Percentiles rank a stretch among this genome's conserved stretches.
Evolutionary conservation across 2,888 invertebrate species (phyloP).

Genomic region (Silvanus unidentatus): DNA sequence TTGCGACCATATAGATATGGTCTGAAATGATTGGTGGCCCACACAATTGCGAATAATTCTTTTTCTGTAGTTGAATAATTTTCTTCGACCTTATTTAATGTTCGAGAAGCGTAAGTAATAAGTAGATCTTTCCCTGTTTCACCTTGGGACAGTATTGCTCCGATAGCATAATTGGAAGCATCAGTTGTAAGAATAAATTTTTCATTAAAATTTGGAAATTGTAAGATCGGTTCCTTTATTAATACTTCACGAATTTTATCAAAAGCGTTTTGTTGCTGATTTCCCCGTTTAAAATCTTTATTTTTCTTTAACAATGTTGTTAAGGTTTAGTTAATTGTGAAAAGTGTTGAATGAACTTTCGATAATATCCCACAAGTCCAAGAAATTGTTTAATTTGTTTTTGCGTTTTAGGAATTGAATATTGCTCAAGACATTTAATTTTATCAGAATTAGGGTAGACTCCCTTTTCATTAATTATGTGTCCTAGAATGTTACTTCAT

Average conservation of each 20-base stretch:
- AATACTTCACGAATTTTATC: conserved; percentile 11
- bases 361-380: conserved; percentile 18
- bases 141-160: conserved; percentile 28
- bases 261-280: conserved; percentile 6
- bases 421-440: conserved; percentile 10
- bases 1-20: too few relatives aligned
- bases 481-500: conserved; percentile 38
- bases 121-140: conserved; percentile 25
- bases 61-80: conserved; percentile 34
- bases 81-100: conserved; percentile 26
- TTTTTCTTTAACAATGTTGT: conserved; percentile 25
- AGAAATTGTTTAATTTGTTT: conserved; percentile 23
- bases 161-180: conserved; percentile 29
- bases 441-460: conserved; percentile 16
- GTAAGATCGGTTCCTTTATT: conserved; percentile 2
- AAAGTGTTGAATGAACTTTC: conserved; percentile 15
- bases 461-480: conserved; percentile 11
- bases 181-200: conserved; percentile 28
- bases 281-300: conserved; percentile 5
- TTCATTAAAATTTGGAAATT: conserved; percentile 15
- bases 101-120: conserved; percentile 31
- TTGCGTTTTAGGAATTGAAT: conserved; percentile 7
- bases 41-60: conserved; percentile 32
- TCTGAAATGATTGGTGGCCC: conserved; percentile 10
- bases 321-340: conserved; percentile 10